These are phyloP conservation scores for Therioaphis trifolii DNA, from an alignment of 2,888 invertebrate species.

Conservation along the genomic window DNA sequence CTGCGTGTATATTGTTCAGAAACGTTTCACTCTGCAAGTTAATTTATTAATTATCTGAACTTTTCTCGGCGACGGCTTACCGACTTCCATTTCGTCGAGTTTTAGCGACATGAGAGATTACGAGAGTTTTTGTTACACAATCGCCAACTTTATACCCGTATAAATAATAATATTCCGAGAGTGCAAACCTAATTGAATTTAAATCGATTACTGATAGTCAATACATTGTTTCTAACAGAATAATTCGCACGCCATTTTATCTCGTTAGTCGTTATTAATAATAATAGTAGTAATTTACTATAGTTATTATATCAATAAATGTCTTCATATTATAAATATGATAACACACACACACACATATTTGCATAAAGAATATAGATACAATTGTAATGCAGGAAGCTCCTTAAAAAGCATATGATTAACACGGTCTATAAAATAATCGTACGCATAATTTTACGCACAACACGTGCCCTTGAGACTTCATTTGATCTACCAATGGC, in stretches of 20 bases:
- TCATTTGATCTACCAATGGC: conserved; percentile 17
- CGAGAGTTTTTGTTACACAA: not conserved
- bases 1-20: too few relatives aligned
- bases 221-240: too few relatives aligned
- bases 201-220: not conserved
- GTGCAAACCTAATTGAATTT: not conserved
- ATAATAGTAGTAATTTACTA: too few relatives aligned
- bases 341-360: too few relatives aligned
- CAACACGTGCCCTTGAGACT: conserved; percentile 7
- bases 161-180: too few relatives aligned
- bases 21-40: too few relatives aligned
- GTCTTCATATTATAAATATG: too few relatives aligned
- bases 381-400: too few relatives aligned
- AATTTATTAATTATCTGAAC: too few relatives aligned
- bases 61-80: not conserved
- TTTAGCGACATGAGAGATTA: not conserved
- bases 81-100: not conserved
- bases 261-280: not conserved
- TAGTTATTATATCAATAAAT: too few relatives aligned
- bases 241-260: not conserved
- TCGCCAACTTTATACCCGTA: too few relatives aligned
- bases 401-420: not conserved
- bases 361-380: too few relatives aligned
- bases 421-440: not conserved
- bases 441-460: not conserved